phyloP scores from a whole-genome alignment of 2,113 vertebrate species.

The Geothlypis trichas region DNA sequence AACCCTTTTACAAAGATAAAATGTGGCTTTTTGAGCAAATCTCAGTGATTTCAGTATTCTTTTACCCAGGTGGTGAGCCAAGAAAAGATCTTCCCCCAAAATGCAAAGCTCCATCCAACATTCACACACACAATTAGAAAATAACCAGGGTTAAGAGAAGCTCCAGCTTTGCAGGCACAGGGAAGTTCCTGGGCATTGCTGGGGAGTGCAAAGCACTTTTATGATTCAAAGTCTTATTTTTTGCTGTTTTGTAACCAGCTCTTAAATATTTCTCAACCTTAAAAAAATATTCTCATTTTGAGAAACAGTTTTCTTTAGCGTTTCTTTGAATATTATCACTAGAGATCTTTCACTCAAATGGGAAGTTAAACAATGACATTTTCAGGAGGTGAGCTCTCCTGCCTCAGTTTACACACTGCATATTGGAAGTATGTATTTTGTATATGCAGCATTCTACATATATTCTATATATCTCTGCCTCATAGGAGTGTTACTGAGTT shows the following conservation, averaged over 20 bases:
- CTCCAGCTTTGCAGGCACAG: background rate
- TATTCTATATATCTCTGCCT: background rate
- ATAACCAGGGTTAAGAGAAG: background rate
- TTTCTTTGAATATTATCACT: background rate
- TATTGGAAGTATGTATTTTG: background rate
- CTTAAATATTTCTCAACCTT: rapidly evolving
- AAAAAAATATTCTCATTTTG: background rate
- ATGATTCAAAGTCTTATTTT: background rate
- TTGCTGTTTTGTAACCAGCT: background rate
- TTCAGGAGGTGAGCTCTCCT: background rate
- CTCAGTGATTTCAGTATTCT: background rate
- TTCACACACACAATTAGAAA: background rate
- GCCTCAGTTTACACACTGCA: background rate
- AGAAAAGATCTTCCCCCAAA: background rate
- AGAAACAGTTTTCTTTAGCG: background rate
- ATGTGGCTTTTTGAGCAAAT: background rate
- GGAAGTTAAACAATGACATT: background rate
- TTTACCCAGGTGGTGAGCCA: background rate
- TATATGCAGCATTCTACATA: background rate
- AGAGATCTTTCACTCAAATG: background rate
- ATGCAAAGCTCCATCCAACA: background rate
- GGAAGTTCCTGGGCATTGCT: background rate
- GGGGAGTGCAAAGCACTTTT: background rate
- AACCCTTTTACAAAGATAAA: background rate
- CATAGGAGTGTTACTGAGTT: background rate